Evolutionary conservation across 2,888 invertebrate species (phyloP), one percentile per base, ranked within the genome.

Genomic region (Merodon equestris): DNA sequence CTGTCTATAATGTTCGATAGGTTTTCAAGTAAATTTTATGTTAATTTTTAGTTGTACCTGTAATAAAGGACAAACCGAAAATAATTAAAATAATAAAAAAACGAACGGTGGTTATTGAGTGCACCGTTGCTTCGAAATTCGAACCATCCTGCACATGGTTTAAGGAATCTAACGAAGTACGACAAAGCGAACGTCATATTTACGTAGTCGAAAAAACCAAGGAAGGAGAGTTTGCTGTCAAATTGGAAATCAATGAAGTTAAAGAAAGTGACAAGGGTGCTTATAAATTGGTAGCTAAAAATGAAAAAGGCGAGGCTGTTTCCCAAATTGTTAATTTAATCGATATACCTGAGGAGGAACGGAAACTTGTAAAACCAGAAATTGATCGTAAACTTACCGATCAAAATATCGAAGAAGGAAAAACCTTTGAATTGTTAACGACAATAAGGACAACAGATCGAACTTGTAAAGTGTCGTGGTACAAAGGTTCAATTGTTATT

Each of bases 121-220:
- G 97, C 88, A 94, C 94, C 87, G 96, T 98, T 77, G 94, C 96
- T 87, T 97, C 97, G 84, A 96, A 96, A 90, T 97, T 97, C 86
- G 94, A 95, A 84, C 98, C 98, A 9, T 93, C 95, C 82, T 96
- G 97, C 87, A 95, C 95, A 44, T 98, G 98, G 98, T 97, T 93
- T 89, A 96, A 97, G 86, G 97, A 97, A 90, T 90, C 92, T 14
- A 92, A 91, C 83, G 94, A 94, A 15, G 94, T 97, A 47, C 92
- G 90, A 84, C 93, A 96, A 86, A 95, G 82, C 70, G 82, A 81
- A 51, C 86, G 88, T 1, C 89, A 87, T 64, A 83, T 86, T n/a
- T 87, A 88, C 50, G 72, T 85, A 1, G 85, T 89, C 1, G 85
- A 88, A 64, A 84, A 88, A 56, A 87, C 87, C 0, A 88, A 88